Conservation (phyloP, 2,797 vertebrate genomes). For the Manis pentadactyla region DNA sequence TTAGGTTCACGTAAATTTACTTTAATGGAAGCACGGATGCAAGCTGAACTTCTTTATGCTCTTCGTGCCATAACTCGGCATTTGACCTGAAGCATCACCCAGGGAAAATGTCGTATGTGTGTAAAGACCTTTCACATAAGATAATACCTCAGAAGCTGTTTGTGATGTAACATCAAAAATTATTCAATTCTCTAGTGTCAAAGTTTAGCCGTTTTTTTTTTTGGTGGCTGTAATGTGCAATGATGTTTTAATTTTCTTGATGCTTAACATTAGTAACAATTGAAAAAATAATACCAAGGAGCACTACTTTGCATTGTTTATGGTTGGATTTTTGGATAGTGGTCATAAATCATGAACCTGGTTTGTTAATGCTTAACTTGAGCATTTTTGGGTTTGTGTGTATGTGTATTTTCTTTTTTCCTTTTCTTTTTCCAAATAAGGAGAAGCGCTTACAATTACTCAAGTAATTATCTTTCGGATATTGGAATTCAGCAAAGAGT, state of each 20-base stretch:
- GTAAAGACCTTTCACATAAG: conserved; percentile 83
- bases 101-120: conserved; percentile 67
- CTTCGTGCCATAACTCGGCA: conserved; percentile 91
- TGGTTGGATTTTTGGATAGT: conserved; percentile 79
- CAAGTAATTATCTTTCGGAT: conserved; percentile 83
- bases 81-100: conserved; percentile 87
- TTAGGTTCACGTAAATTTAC: conserved; percentile 92
- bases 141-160: conserved; percentile 86
- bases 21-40: conserved; percentile 93
- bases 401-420: conserved; percentile 66
- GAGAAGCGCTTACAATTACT: conserved; percentile 84
- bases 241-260: conserved; percentile 88
- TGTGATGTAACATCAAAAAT: conserved; percentile 88
- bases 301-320: conserved; percentile 86
- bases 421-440: conserved; percentile 70
- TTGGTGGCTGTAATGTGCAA: conserved; percentile 90
- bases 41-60: conserved; percentile 92
- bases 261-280: conserved; percentile 90
- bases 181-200: conserved; percentile 88
- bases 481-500: conserved; percentile 83
- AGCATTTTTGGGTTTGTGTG: conserved; percentile 80
- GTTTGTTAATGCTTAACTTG: conserved; percentile 84
- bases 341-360: conserved; percentile 82
- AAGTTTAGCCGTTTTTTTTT: conserved; percentile 85
- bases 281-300: conserved; percentile 86